These are phyloP conservation scores for Aldrovandia affinis DNA, from an alignment of 2,797 vertebrate species.

Conservation along the genomic window DNA sequence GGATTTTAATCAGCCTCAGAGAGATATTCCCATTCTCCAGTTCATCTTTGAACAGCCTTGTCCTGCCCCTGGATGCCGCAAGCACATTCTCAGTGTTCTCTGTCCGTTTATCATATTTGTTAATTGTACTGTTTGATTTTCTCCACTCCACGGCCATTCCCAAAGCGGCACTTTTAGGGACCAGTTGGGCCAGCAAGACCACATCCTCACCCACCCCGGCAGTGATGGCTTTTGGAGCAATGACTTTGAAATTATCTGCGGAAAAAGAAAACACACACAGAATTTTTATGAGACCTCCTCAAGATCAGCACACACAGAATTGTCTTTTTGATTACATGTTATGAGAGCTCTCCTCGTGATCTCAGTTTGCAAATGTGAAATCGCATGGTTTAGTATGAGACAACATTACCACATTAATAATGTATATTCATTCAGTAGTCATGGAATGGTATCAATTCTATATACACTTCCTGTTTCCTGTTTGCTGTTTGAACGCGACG, in stretches of 20 bases:
- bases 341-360: too few relatives aligned
- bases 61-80: slow-evolving; percentile 38
- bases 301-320: too few relatives aligned
- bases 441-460: too few relatives aligned
- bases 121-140: slow-evolving; percentile 17
- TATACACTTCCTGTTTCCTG: too few relatives aligned
- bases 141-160: slow-evolving; percentile 44
- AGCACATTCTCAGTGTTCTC: neutral
- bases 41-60: slow-evolving; percentile 36
- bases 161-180: slow-evolving; percentile 15
- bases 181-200: slow-evolving; percentile 29
- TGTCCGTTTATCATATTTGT: slow-evolving; percentile 21
- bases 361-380: too few relatives aligned
- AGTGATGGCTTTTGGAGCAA: neutral
- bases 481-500: too few relatives aligned
- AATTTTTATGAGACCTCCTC: too few relatives aligned
- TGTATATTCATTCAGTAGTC: too few relatives aligned
- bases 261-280: neutral
- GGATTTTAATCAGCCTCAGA: slow-evolving; percentile 45
- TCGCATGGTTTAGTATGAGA: too few relatives aligned
- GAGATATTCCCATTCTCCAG: slow-evolving; percentile 57
- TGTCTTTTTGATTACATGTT: too few relatives aligned
- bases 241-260: slow-evolving; percentile 17
- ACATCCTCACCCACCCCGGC: slow-evolving; percentile 35
- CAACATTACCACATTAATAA: too few relatives aligned